Evolutionary conservation across 2,797 vertebrate species (phyloP), one percentile per base, ranked within the genome.

Genomic region (Muraenolepis orangiensis): DNA sequence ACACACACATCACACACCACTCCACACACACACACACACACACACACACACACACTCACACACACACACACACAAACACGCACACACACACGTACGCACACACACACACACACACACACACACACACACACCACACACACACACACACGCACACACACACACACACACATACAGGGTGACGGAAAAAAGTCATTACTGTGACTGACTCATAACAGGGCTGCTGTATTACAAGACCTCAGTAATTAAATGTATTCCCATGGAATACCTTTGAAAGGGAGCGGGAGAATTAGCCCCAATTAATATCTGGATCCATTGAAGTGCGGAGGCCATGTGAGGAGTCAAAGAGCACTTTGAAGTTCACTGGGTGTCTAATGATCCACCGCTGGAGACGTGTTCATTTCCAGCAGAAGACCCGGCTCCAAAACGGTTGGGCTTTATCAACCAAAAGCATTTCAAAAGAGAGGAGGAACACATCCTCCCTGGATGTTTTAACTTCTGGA

Each of bases 331-430:
- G 85, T 79, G 84, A 90, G 87, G 11, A 61, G 51, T 61, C 84
- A 82, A 84, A 86, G 87, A 91, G 91, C 81, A 87, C 77, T 92
- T 94, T 93, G 91, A 94, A 91, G 91, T 85, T 82, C 82, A 80
- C 83, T 78, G 75, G 40, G 75, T 77, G 82, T 94, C 80, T n/a
- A 92, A 93, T 93, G 87, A 93, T 93, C 92, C 85, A 93, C 89
- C 66, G 70, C 81, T 74, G 79, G 83, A 88, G 88, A 93, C 83
- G 84, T 88, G 84, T 90, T 88, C 82, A 40, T 91, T 92, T 93
- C 90, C 91, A 89, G 84, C 89, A 89, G 92, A 51, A 89, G 20
- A 81, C 87, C 86, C 87, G 83, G 91, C 88, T 86, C 79, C 78
- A 75, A 83, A 89, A 84, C 81, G 70, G 71, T 32, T 76, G 76